These are phyloP conservation scores for Maconellicoccus hirsutus DNA, from an alignment of 1,140 invertebrate genomes.

Conservation along the genomic window DNA sequence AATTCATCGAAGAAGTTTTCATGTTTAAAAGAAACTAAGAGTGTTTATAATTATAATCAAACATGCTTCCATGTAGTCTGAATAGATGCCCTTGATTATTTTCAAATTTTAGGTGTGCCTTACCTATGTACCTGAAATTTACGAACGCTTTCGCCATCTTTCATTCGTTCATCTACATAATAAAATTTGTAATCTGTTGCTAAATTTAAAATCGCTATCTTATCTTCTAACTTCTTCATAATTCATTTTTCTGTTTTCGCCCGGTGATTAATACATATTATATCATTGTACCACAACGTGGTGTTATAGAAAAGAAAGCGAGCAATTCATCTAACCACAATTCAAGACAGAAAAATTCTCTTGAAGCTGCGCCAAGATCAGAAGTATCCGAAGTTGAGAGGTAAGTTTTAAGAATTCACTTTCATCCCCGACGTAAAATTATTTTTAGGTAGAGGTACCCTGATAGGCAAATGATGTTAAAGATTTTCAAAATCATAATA, in stretches of 20 bases:
- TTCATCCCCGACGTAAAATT: too few relatives aligned
- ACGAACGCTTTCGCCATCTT: not conserved
- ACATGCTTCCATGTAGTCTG: too few relatives aligned
- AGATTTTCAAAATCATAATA: too few relatives aligned
- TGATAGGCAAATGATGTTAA: too few relatives aligned
- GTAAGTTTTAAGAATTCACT: too few relatives aligned
- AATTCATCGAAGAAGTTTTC: too few relatives aligned
- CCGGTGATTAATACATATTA: not conserved
- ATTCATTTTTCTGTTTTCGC: not conserved
- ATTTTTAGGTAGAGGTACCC: too few relatives aligned
- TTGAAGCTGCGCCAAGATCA: not conserved
- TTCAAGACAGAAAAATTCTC: not conserved
- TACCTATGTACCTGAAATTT: not conserved
- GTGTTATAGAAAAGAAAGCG: not conserved
- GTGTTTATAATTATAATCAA: too few relatives aligned
- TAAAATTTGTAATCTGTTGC: not conserved
- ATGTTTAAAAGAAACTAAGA: too few relatives aligned
- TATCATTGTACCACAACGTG: not conserved
- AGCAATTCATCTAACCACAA: not conserved
- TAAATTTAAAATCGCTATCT: slow-evolving; percentile 12
- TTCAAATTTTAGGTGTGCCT: not conserved
- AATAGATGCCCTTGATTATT: too few relatives aligned
- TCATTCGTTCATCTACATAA: not conserved
- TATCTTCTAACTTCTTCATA: not conserved
- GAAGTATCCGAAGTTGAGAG: not conserved